Evolutionary conservation across 2,797 vertebrate species (phyloP).

Genomic region (Champsocephalus gunnari): DNA sequence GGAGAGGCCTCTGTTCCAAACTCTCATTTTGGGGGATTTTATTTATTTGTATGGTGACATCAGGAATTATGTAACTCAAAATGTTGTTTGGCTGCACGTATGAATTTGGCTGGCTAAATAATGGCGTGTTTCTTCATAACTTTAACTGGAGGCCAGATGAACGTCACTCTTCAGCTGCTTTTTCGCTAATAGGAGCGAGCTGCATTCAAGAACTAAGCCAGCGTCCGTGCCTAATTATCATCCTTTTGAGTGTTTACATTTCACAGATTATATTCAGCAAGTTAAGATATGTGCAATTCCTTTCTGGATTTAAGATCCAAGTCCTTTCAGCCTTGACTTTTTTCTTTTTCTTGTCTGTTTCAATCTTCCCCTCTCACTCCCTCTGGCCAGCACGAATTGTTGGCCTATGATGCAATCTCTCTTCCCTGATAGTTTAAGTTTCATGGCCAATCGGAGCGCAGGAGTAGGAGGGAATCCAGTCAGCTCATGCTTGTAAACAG

Average conservation of each 20-base stretch:
- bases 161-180: slow-evolving; percentile 5
- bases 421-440: slow-evolving; percentile 54
- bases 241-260: neutral
- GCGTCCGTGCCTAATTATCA: neutral
- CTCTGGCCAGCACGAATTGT: slow-evolving; percentile 72
- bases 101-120: slow-evolving; percentile 4
- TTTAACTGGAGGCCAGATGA: slow-evolving; percentile 40
- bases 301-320: slow-evolving; percentile 1
- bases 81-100: slow-evolving; percentile 30
- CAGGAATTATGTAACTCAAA: slow-evolving; percentile 68
- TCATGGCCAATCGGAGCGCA: slow-evolving; percentile 71
- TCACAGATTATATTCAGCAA: slow-evolving; percentile 11
- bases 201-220: slow-evolving; percentile 1
- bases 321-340: slow-evolving; percentile 2
- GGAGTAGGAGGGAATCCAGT: slow-evolving; percentile 65
- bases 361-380: slow-evolving; percentile 50
- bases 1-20: slow-evolving; percentile 34
- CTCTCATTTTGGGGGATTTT: slow-evolving; percentile 8
- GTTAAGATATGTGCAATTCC: neutral
- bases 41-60: slow-evolving; percentile 53
- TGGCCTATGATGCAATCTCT: slow-evolving; percentile 81
- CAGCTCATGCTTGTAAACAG: slow-evolving; percentile 68
- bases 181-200: neutral
- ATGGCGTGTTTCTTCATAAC: slow-evolving; percentile 25
- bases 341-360: slow-evolving; percentile 30